Evolutionary conservation across 2,113 vertebrate genomes (phyloP).

Genomic region (Indicator maculatus): DNA sequence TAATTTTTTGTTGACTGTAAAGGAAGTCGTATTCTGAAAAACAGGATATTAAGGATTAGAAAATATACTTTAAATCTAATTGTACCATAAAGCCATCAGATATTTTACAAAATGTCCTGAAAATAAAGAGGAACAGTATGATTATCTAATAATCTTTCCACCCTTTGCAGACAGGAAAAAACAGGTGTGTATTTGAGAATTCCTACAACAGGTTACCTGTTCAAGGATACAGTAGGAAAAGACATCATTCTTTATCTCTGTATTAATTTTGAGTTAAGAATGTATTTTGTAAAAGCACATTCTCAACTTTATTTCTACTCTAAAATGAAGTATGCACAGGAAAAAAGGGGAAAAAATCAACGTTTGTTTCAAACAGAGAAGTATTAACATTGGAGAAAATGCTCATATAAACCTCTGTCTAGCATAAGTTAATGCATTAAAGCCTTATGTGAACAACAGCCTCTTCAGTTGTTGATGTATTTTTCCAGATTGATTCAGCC

Average conservation of each 20-base stretch:
- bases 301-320: not conserved
- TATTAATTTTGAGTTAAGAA: not conserved
- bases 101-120: not conserved
- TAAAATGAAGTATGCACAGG: not conserved
- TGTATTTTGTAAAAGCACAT: not conserved
- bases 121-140: constrained; percentile 14
- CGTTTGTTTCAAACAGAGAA: not conserved
- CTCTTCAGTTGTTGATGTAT: not conserved
- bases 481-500: not conserved
- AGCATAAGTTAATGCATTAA: not conserved
- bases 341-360: not conserved
- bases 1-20: constrained; percentile 41
- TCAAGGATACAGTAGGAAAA: not conserved
- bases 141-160: constrained; percentile 25
- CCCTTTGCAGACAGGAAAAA: not conserved
- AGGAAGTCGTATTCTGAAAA: constrained; percentile 26
- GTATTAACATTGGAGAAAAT: not conserved
- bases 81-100: not conserved
- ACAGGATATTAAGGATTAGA: constrained; percentile 56
- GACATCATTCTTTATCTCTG: not conserved
- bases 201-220: not conserved
- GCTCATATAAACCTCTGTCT: not conserved
- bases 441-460: not conserved
- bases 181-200: not conserved
- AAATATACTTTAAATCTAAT: constrained; percentile 29